Evolutionary conservation across 37 sponge, comb jelly and placozoan genomes (phyloP), one percentile per base, ranked within the genome.

Genomic region (Crambe crambe): DNA sequence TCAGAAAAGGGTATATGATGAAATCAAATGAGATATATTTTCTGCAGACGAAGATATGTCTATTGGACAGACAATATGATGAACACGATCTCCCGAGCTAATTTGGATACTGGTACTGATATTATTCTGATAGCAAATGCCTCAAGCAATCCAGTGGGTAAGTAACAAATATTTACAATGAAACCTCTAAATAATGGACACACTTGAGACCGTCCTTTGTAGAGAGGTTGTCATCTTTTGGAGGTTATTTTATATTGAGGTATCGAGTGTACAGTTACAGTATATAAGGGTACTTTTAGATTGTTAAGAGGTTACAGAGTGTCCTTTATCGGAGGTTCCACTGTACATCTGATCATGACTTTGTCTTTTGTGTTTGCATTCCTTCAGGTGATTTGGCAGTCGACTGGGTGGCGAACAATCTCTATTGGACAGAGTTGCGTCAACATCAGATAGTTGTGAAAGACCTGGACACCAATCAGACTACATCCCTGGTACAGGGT

Each of bases 401-500:
- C 51, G 93, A 92, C 71, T 92, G 93, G 93, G 22, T 88, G 0
- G 77, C 56, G 15, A 74, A 42, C 39, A 87, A 87, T 38, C 81
- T 95, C 23, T 95, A 91, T 72, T 95, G 86, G 86, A 68, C 84
- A 2, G 95, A 95, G 31, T 51, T 42, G 0, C 73, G 23, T 3
- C 6, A 47, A 1, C 61, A 41, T 1, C 36, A 40, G 62, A 39
- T 82, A 22, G 70, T 43, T 10, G 83, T 82, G 0, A 43, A 73
- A 0, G 83, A 82, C 32, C 51, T 74, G 37, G 38, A 62, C 5
- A 63, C 66, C 6, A 29, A 18, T 18, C 37, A 51, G 22, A 27
- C 40, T 17, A 43, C 29, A 22, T 8, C 36, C 3, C 37, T 82
- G 5, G 23, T 74, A 5, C 18, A 42, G 8, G 51, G 60, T 6